Base-by-base conservation (phyloP, 1,140 invertebrate species). In the Meloidogyne chitwoodi region DNA sequence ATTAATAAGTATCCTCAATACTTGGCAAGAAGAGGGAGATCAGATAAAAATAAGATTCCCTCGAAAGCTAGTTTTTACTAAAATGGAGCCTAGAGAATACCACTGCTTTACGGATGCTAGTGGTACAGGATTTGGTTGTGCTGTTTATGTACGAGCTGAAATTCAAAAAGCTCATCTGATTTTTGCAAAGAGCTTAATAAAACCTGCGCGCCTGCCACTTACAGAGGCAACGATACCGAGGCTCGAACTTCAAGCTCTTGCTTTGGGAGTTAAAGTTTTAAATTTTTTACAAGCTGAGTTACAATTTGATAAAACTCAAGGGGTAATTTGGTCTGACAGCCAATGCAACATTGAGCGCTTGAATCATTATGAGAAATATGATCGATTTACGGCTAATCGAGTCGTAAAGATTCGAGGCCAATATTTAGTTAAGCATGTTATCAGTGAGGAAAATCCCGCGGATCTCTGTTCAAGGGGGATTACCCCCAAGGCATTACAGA, bases 111-210 rank as follows among this genome's bases (percentile, higher is more conserved):
- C 29, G 1, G 65, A 67, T 11, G 65, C 65, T 5, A 67, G 65
- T 38, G 38, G 19, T 8, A 10, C n/a, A 4, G 65, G 65, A 1
- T 19, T 67, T 19, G 65, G 65, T 16, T 34, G 29, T 29, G 63
- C 63, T 8, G 16, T 65, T 29, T 65, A 65, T 29, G 24, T 26
- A 65, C 24, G 29, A 29, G 65, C 65, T 0, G 38, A 67, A 24
- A 24, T 22, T 5, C 5, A n/a, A 19, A n/a, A 2, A 29, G 24
- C 63, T 24, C 29, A 67, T 67, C 22, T 67, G 22, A 67, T 67
- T 19, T 67, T 67, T 24, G 65, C 65, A 16, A 67, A 67, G 22
- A 67, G 65, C 38, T 67, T 67, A 38, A 16, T 66, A n/a, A 66
- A 66, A 66, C 65, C 65, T 19, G 29, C 65, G 2, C 65, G 65